These are phyloP conservation scores for Taphrorychus bicolor DNA, from an alignment of 2,888 invertebrate species.

Conservation along the genomic window DNA sequence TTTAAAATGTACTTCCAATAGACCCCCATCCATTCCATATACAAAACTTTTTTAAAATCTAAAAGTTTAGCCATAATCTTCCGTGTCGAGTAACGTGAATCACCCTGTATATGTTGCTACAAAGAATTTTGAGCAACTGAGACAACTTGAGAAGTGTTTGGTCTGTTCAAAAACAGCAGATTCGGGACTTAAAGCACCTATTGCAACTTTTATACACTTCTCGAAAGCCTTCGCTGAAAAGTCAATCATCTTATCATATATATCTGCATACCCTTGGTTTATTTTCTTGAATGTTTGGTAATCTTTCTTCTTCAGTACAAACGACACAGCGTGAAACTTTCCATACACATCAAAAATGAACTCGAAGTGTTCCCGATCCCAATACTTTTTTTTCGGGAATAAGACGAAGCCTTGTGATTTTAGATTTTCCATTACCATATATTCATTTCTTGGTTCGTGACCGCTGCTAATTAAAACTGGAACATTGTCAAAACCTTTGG, in stretches of 20 bases:
- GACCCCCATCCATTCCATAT: no score
- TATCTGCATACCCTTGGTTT: no score
- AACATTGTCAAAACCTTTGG: background rate
- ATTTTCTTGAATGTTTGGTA: no score
- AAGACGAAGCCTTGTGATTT: background rate
- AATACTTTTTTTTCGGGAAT: no score
- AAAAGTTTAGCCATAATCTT: no score
- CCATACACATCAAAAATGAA: background rate
- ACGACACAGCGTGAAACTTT: background rate
- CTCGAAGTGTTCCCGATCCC: background rate
- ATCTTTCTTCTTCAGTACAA: background rate
- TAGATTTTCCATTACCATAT: background rate
- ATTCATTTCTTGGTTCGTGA: slow-evolving; percentile 1
- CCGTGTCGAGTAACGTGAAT: no score
- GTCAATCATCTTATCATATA: no score
- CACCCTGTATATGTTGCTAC: no score
- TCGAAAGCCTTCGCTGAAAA: background rate
- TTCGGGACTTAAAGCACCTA: slow-evolving; percentile 7
- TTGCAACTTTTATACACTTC: background rate
- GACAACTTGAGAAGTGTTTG: no score
- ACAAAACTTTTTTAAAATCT: no score
- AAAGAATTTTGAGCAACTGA: no score
- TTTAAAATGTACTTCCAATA: no score
- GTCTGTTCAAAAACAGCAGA: background rate
- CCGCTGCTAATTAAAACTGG: background rate